A percentile compares a stretch with the other conserved stretches of the same genome.
phyloP scores from a whole-genome alignment of 1,140 invertebrate species.

The Trinorchestia longiramus region DNA sequence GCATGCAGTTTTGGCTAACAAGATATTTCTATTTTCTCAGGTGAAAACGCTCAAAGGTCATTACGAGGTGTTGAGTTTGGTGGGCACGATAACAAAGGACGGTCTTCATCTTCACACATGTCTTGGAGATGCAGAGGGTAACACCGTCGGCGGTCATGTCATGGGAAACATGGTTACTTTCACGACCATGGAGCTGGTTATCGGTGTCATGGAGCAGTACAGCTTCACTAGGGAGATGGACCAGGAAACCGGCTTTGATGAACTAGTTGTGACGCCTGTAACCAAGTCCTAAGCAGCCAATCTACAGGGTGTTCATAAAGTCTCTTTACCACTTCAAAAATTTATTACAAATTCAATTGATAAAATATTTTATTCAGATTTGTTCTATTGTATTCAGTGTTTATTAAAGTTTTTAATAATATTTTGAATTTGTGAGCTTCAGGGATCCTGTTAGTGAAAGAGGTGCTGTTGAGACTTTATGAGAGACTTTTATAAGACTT shows the following conservation, averaged over 20 bases:
- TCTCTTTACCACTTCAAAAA: too few relatives aligned
- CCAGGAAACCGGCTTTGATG: slow-evolving; percentile 69
- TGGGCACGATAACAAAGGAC: slow-evolving; percentile 70
- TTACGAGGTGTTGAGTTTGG: slow-evolving; percentile 72
- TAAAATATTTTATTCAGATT: too few relatives aligned
- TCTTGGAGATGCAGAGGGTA: slow-evolving; percentile 69
- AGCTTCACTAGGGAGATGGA: slow-evolving; percentile 69
- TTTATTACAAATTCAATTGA: too few relatives aligned
- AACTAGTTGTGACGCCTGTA: slow-evolving; percentile 68
- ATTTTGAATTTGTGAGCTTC: too few relatives aligned
- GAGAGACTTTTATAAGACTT: too few relatives aligned
- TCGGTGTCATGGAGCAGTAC: slow-evolving; percentile 69
- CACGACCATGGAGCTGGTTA: slow-evolving; percentile 72
- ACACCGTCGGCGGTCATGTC: slow-evolving; percentile 72
- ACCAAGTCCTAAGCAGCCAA: neutral
- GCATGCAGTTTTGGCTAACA: neutral
- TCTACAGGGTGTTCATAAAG: too few relatives aligned
- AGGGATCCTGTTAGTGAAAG: too few relatives aligned
- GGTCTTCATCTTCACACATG: slow-evolving; percentile 71
- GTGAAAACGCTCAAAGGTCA: slow-evolving; percentile 68
- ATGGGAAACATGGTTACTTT: slow-evolving; percentile 71
- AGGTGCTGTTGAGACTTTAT: too few relatives aligned
- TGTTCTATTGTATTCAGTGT: too few relatives aligned
- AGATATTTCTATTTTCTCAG: slow-evolving; percentile 58
- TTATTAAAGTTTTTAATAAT: too few relatives aligned